Base-by-base conservation (phyloP, 2,888 invertebrate species). In the Eupithecia dodoneata region DNA sequence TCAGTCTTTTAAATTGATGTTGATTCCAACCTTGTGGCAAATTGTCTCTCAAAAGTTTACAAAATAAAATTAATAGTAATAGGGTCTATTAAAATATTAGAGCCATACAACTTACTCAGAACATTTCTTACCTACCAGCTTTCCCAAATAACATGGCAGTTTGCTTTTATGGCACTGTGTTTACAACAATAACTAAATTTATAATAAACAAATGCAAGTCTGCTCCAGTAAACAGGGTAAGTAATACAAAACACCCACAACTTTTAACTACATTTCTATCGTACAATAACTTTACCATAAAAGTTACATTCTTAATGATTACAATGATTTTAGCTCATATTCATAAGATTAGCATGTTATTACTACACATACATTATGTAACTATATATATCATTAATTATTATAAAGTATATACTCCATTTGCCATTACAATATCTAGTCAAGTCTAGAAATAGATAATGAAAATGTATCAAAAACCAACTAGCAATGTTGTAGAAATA, bases 1-100 rank as follows among this genome's bases (percentile, higher is more conserved):
- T 95, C 95, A 95, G 95, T 95, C 95, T 95, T 95, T 94, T 94
- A 94, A 94, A 95, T 95, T 95, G 95, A 95, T 95, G 95, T 94
- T 94, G 92, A 91, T 92, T 94, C 93, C 93, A 94, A 94, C 91
- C 92, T 91, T 92, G 89, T 93, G 92, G 92, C 93, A 93, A 91
- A 89, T 92, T 90, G 85, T 88, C 87, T 92, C 94, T 94, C 94
- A 95, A 95, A 94, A 95, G 94, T 94, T 94, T 94, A 95, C 94
- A 94, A 94, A 91, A 89, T 81, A 74, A 86, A 85, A 86, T 70
- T 73, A 72, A 15, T 71, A n/a, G 52, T 69, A 83, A 77, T 75
- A 76, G 69, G 79, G 80, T 70, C 44, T 63, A 69, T 72, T n/a
- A 65, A 67, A 75, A 71, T 59, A 67, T 69, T 71, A 63, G 74